Base-by-base conservation (phyloP, 2,797 vertebrate species). In the Schizopygopsis pylzovi region DNA sequence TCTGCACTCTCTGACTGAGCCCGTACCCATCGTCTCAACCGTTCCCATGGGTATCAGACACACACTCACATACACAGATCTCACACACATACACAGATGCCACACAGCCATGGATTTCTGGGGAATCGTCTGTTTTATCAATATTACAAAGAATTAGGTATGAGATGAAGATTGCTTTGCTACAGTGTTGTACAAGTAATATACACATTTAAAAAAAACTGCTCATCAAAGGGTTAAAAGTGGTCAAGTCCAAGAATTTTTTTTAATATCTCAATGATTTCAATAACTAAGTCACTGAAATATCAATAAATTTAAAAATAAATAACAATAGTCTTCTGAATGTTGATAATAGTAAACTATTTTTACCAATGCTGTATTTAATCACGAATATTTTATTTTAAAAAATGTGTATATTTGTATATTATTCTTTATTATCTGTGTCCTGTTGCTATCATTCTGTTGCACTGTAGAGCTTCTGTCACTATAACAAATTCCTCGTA, bases 1-100 rank as follows among this genome's bases (percentile, higher is more conserved):
- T 91, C 92, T 92, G 92, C 94, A 79, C 87, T 82, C 84, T 71
- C 70, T 88, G 86, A 77, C 79, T 0, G 89, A 88, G 82, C 33
- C 77, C 52, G 33, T 52, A 75, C 61, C 90, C 89, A 88, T 92
- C 90, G 91, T 90, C 89, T 87, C 85, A 6, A 70, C 52, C 85
- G 86, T 93, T 94, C 93, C 91, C 93, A 95, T 91, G 92, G 86
- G 91, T 93, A 93, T 95, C 92, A 90, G 52, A 87, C 89, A 91
- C 91, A 90, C 68, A 4, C 68, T 56, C 45, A 33, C 33, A 33
- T 33, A 33, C 33, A 33, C 33, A 33, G 33, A 33, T 28, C 37
- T 65, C n/a, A 47, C 84, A 20, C 54, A 80, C 52, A 79, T 63
- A 88, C n/a, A 6, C 43, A 59, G 61, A 59, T n/a, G 56, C 15